A percentile compares a stretch with the other conserved stretches of the same genome.
These are phyloP conservation scores for Hyposoter didymator DNA, from an alignment of 2,888 invertebrate genomes.

Conservation along the genomic window DNA sequence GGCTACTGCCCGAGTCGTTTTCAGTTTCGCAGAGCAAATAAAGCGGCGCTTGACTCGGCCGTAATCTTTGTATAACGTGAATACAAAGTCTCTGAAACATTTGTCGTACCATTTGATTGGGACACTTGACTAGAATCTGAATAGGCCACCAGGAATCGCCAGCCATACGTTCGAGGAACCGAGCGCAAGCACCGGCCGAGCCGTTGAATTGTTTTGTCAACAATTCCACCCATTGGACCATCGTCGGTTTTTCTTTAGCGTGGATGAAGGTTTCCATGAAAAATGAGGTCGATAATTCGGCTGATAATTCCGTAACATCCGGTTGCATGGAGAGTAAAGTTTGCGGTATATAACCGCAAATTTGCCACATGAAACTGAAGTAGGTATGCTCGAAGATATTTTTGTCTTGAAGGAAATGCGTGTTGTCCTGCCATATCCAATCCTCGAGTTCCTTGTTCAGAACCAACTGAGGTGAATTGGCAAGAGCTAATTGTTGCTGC, in stretches of 20 bases:
- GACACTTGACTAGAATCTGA: slow-evolving; percentile 96
- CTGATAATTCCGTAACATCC: slow-evolving; percentile 93
- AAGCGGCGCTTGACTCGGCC: slow-evolving; percentile 88
- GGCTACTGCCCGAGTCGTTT: slow-evolving; percentile 84
- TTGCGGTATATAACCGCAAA: slow-evolving; percentile 97
- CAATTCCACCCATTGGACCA: slow-evolving; percentile 98
- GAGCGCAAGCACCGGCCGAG: slow-evolving; percentile 94
- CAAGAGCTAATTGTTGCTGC: slow-evolving; percentile 18
- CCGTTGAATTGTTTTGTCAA: slow-evolving; percentile 97
- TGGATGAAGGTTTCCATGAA: slow-evolving; percentile 98
- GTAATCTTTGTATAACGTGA: slow-evolving; percentile 95
- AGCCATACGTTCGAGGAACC: slow-evolving; percentile 97
- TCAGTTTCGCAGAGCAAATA: slow-evolving; percentile 88
- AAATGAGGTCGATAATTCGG: slow-evolving; percentile 96
- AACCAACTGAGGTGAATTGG: slow-evolving; percentile 84
- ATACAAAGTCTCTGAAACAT: slow-evolving; percentile 98
- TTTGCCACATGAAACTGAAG: slow-evolving; percentile 98
- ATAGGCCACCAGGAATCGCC: slow-evolving; percentile 98
- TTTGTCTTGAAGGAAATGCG: slow-evolving; percentile 97
- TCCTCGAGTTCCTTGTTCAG: slow-evolving; percentile 93
- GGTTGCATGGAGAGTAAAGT: slow-evolving; percentile 91
- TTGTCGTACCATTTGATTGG: slow-evolving; percentile 98
- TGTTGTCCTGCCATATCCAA: slow-evolving; percentile 99
- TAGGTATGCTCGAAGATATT: slow-evolving; percentile 98
- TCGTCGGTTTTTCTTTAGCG: slow-evolving; percentile 98